Evolutionary conservation across 2,113 vertebrate species (phyloP).

Genomic region (Zosterops hypoxanthus): DNA sequence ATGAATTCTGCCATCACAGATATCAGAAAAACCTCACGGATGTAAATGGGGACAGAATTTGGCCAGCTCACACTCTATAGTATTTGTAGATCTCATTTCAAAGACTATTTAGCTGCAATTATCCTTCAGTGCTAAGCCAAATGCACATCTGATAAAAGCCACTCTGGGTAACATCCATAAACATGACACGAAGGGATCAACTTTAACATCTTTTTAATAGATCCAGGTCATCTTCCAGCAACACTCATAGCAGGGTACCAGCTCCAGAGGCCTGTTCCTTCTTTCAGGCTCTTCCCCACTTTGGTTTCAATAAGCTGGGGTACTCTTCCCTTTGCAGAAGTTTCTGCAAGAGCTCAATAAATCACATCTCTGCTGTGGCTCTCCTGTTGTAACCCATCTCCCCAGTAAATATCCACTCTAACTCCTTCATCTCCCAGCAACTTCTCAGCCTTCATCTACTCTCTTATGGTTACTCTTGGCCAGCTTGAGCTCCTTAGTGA

Average conservation of each 20-base stretch:
- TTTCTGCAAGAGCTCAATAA: neutral
- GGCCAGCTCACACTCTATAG: neutral
- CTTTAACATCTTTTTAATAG: conserved; percentile 9
- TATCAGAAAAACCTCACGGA: neutral
- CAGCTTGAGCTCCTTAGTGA: neutral
- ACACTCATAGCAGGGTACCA: neutral
- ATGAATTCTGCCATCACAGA: neutral
- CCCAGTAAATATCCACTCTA: neutral
- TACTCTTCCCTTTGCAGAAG: neutral
- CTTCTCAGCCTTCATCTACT: neutral
- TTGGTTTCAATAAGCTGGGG: neutral
- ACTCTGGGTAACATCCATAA: conserved; percentile 12
- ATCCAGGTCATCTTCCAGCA: neutral
- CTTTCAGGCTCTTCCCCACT: neutral
- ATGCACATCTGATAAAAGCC: conserved; percentile 23
- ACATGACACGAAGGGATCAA: neutral
- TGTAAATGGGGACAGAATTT: neutral
- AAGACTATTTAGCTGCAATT: conserved; percentile 42
- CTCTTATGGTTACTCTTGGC: neutral
- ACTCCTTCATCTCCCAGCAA: neutral
- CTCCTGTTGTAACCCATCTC: neutral
- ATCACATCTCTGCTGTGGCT: neutral
- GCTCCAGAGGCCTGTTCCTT: neutral
- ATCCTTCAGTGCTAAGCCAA: conserved; percentile 27
- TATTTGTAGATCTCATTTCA: conserved; percentile 20